Base-by-base conservation (phyloP, 2,797 vertebrate species). In the Liasis olivaceus region DNA sequence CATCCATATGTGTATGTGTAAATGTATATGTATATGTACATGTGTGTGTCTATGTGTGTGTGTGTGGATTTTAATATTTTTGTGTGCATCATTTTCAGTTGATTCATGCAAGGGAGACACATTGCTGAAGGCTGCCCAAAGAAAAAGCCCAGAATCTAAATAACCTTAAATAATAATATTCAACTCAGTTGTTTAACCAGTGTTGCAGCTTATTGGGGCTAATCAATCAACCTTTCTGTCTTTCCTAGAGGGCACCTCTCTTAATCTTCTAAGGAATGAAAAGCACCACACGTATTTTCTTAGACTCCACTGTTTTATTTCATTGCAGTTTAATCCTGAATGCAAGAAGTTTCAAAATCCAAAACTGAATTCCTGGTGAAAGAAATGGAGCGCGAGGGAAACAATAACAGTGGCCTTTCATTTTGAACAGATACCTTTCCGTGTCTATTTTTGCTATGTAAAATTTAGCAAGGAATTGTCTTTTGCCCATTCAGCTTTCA, bases 401-500 rank as follows among this genome's bases (percentile, higher is more conserved):
- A 59, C 24, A 17, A 51, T 62, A 42, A 36, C 64, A 62, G 22
- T 14, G 28, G 22, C 4, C 31, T 36, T 0, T 0, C 2, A 0
- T 58, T 92, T 94, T 24, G 62, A 92, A n/a, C 14, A 92, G 5
- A 3, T 87, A 51, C 92, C 8, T 0, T n/a, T 93, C 42, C 14
- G 31, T 90, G 14, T 36, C 1, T 77, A 86, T 3, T 94, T 92
- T 93, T 87, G 22, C 5, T 5, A 59, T 20, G 13, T 92, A 95
- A 95, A 93, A 77, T 12, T 31, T 9, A 90, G 7, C 5, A 62
- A 51, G 36, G 12, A n/a, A 2, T 69, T 89, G 91, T 94, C 0
- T 11, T 93, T 93, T 0, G 0, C 28, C 15, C 28, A 87, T 0
- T 36, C 2, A 51, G 24, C 15, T 94, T 97, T 95, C 92, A 94